These are phyloP conservation scores for Myripristis jacobus DNA, from an alignment of 2,797 vertebrate genomes.

Conservation along the genomic window DNA sequence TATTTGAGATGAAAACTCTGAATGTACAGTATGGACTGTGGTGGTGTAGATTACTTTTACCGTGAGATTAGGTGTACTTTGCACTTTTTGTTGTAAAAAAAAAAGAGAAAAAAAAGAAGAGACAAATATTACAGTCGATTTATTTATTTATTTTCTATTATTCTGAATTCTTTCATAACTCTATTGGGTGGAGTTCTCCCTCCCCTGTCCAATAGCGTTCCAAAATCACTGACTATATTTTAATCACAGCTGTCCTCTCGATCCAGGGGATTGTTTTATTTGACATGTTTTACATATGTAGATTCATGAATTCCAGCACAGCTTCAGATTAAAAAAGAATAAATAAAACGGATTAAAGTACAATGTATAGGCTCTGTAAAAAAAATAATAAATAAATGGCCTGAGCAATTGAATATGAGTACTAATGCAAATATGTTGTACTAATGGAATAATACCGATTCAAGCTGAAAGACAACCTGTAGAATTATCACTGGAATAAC, in stretches of 20 bases:
- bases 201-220: conserved; percentile 55
- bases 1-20: conserved; percentile 83
- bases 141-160: conserved; percentile 60
- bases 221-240: conserved; percentile 57
- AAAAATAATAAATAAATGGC: too few species aligned
- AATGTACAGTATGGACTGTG: conserved; percentile 85
- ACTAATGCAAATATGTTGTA: conserved; percentile 26
- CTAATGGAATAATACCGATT: conserved; percentile 32
- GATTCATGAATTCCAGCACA: conserved; percentile 65
- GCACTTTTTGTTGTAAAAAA: conserved; percentile 83
- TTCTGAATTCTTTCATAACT: conserved; percentile 56
- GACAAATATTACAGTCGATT: conserved; percentile 27
- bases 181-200: conserved; percentile 39
- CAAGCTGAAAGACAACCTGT: conserved; percentile 42
- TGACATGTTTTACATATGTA: conserved; percentile 60
- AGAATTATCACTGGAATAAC: conserved; percentile 25
- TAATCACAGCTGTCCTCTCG: conserved; percentile 54
- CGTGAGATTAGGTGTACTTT: conserved; percentile 83
- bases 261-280: conserved; percentile 44
- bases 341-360: conserved; percentile 29
- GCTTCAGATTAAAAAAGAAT: conserved; percentile 70
- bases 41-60: conserved; percentile 76
- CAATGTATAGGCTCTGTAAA: conserved; percentile 34
- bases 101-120: too few species aligned
- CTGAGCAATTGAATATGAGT: conserved; percentile 23